Base-by-base conservation (phyloP, 2,888 invertebrate species). In the Gasteruption jaculator region DNA sequence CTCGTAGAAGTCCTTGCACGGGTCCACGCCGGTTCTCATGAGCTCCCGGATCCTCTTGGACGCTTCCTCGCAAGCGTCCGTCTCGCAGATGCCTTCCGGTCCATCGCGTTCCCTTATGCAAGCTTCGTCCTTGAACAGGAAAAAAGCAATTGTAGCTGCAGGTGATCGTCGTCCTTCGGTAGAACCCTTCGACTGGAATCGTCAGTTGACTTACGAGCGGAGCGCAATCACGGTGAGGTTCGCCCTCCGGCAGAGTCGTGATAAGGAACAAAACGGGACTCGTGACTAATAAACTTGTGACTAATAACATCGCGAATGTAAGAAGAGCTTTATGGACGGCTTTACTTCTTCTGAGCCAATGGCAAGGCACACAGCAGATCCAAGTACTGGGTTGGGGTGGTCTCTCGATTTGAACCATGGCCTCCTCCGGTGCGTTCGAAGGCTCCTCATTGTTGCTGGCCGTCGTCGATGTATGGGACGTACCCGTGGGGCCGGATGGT, bases 241-340 rank as follows among this genome's bases (percentile, higher is more conserved):
- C 71, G 10, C 63, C 69, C 32, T 71, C 69, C 4, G 72, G 72
- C 42, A 71, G 57, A 33, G 69, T 71, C 25, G 73, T 72, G 51
- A 79, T 78, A 52, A 79, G 71, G 60, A 79, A 79, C 22, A 79
- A 65, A 21, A 79, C 78, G 5, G 79, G 79, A 22, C 79, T 79
- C 21, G 78, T 78, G 41, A 79, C 79, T 47, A 79, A 66, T 30
- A 79, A 63, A 4, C 78, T 77, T 42, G 77, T 79, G 30, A 79
- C 79, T 45, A 79, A 61, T n/a, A 79, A 61, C 45, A 78, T 79
- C 21, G 78, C 78, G 45, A 77, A 73, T 26, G 78, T 78, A 43
- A 79, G 73, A 10, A 78, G 73, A 46, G 79, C 77, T 68, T 78
- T 77, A 63, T 78, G 78, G 30, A 79, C 77, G 26, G 78, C 75